A percentile compares a stretch with the other conserved stretches of the same genome.
These are phyloP conservation scores for Oreochromis niloticus DNA, from an alignment of 2,113 vertebrate species.

Conservation along the genomic window DNA sequence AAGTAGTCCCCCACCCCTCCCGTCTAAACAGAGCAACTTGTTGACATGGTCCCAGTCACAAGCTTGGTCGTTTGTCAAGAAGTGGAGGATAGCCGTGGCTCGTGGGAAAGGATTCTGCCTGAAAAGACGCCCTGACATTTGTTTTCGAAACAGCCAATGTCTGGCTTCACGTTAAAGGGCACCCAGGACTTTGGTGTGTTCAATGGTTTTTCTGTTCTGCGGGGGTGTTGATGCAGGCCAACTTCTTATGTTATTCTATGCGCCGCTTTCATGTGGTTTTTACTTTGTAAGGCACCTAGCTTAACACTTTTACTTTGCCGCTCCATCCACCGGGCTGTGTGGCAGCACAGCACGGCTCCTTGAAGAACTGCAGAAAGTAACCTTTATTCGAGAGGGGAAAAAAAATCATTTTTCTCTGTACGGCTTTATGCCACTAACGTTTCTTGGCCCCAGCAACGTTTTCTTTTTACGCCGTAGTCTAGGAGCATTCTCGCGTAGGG, in stretches of 20 bases:
- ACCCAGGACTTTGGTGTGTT: background rate
- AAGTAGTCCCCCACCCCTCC: slow-evolving; percentile 20
- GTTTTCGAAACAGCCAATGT: slow-evolving; percentile 46
- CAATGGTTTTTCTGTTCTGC: background rate
- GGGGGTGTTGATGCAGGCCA: background rate
- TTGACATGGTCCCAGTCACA: slow-evolving; percentile 49
- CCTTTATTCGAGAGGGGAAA: slow-evolving; percentile 23
- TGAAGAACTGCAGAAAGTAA: slow-evolving; percentile 25
- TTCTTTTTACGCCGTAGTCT: background rate
- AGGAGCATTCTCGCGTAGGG: background rate
- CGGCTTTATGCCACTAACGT: background rate
- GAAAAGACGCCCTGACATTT: slow-evolving; percentile 38
- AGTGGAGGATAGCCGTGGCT: slow-evolving; percentile 16
- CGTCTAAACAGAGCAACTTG: slow-evolving; percentile 37
- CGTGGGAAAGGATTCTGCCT: slow-evolving; percentile 32
- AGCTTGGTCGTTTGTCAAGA: slow-evolving; percentile 23
- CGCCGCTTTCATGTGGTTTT: slow-evolving; percentile 20
- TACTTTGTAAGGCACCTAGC: slow-evolving; percentile 21
- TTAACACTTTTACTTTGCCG: slow-evolving; percentile 15
- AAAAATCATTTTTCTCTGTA: slow-evolving; percentile 32
- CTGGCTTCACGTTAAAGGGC: slow-evolving; percentile 14
- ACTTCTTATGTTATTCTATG: slow-evolving; percentile 1
- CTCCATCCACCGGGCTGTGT: background rate
- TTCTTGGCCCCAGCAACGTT: background rate
- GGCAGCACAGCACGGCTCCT: slow-evolving; percentile 30